Evolutionary conservation across 2,888 invertebrate genomes (phyloP).

Genomic region (Mythimna lalbum): DNA sequence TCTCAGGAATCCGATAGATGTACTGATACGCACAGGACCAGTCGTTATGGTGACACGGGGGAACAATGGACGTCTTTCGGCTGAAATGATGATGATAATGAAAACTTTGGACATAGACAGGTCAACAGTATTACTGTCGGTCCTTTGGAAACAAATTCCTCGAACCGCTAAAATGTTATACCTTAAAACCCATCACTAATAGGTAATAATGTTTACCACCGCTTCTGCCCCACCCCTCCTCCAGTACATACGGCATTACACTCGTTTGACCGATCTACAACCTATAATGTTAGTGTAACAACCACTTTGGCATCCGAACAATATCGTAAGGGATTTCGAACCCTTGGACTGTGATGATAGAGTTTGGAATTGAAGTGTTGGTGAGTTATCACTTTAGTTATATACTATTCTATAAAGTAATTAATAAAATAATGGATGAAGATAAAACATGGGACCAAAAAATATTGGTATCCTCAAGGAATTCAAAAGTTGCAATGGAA

Average conservation of each 20-base stretch:
- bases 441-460: too few relatives aligned
- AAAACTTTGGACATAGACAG: background rate
- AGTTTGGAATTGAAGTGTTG: slow-evolving; percentile 8
- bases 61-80: too few relatives aligned
- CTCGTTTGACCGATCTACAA: slow-evolving; percentile 64
- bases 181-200: slow-evolving; percentile 41
- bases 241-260: slow-evolving; percentile 58
- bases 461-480: background rate
- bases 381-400: slow-evolving; percentile 5
- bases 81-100: too few relatives aligned
- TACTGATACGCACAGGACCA: too few relatives aligned
- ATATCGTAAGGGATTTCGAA: slow-evolving; percentile 25
- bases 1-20: too few relatives aligned
- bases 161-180: slow-evolving; percentile 26
- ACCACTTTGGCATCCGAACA: slow-evolving; percentile 42
- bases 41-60: too few relatives aligned
- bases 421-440: slow-evolving; percentile 18
- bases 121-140: background rate
- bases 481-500: too few relatives aligned
- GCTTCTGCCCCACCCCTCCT: slow-evolving; percentile 35
- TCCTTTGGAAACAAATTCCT: background rate
- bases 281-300: slow-evolving; percentile 53
- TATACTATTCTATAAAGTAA: slow-evolving; percentile 32
- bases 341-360: slow-evolving; percentile 14
- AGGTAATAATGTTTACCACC: slow-evolving; percentile 59